Percentiles rank a stretch among this genome's conserved stretches.
These are phyloP conservation scores for Pasiphila rectangulata DNA, from an alignment of 2,888 invertebrate species.

Conservation along the genomic window DNA sequence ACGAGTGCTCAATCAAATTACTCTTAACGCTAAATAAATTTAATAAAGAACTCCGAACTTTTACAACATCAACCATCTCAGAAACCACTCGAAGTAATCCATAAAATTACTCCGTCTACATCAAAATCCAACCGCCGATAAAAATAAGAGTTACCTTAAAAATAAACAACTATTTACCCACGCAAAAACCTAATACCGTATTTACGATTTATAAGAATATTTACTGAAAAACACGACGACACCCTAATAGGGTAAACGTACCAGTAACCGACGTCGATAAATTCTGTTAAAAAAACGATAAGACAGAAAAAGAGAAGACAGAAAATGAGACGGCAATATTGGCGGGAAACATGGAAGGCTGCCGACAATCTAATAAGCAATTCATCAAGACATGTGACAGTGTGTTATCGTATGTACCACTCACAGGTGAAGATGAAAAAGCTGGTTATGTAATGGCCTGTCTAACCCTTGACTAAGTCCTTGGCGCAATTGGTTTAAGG, in stretches of 20 bases:
- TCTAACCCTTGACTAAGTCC: conserved; percentile 4
- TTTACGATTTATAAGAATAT: conserved; percentile 4
- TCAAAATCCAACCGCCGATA: too few species aligned
- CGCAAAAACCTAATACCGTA: conserved; percentile 10
- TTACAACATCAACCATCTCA: too few species aligned
- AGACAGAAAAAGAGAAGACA: conserved; percentile 10
- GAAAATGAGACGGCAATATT: conserved; percentile 46
- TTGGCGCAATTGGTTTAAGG: too few species aligned
- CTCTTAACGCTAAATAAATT: too few species aligned
- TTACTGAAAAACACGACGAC: conserved; percentile 21
- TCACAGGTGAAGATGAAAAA: conserved; percentile 6
- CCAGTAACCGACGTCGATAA: conserved; percentile 43
- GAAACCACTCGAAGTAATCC: too few species aligned
- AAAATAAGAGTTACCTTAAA: background rate
- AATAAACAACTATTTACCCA: conserved; percentile 5
- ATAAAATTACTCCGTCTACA: too few species aligned
- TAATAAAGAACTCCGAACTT: too few species aligned
- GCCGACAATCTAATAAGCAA: conserved; percentile 72
- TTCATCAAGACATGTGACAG: conserved; percentile 74
- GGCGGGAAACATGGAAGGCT: conserved; percentile 50
- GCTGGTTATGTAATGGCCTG: conserved; percentile 1
- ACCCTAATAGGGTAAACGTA: conserved; percentile 49
- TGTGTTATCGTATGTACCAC: conserved; percentile 53
- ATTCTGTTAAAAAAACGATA: conserved; percentile 37
- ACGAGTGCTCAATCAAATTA: too few species aligned